Conservation (phyloP, 2,888 invertebrate genomes). For the Andrena bicolor region DNA sequence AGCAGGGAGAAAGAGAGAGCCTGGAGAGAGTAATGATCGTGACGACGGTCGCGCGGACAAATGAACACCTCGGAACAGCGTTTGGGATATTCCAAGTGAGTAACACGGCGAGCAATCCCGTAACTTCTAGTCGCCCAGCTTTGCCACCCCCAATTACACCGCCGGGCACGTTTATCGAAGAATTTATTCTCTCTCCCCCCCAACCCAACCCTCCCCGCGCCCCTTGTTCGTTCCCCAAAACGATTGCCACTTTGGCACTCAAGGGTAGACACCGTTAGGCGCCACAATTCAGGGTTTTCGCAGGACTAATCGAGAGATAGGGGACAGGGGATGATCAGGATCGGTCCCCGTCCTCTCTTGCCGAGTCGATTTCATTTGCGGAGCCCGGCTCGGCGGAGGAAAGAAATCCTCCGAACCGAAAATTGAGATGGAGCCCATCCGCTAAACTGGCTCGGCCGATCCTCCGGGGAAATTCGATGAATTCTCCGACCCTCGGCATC, state of each 20-base stretch:
- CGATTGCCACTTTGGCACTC: not conserved
- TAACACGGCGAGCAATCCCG: slow-evolving; percentile 40
- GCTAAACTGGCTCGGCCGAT: slow-evolving; percentile 50
- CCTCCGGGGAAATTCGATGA: slow-evolving; percentile 64
- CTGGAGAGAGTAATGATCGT: slow-evolving; percentile 75
- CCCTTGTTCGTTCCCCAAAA: no score
- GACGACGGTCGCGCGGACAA: slow-evolving; percentile 78
- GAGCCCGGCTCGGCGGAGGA: slow-evolving; percentile 1
- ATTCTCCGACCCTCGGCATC: slow-evolving; percentile 33
- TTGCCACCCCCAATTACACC: not conserved
- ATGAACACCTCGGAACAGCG: slow-evolving; percentile 83
- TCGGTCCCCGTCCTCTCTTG: not conserved
- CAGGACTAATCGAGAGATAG: slow-evolving; percentile 15
- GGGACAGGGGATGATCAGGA: slow-evolving; percentile 3
- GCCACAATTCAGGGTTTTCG: not conserved
- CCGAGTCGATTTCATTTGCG: slow-evolving; percentile 36
- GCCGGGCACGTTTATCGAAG: not conserved
- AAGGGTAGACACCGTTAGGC: not conserved
- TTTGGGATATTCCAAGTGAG: slow-evolving; percentile 84
- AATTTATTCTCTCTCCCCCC: not conserved
- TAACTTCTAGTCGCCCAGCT: not conserved
- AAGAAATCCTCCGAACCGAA: slow-evolving; percentile 46
- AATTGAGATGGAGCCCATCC: slow-evolving; percentile 55
- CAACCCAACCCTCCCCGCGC: not conserved
- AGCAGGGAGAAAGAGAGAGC: slow-evolving; percentile 39